A percentile compares a stretch with the other conserved stretches of the same genome.
Evolutionary conservation across 53 echinoderm and acorn worm species (phyloP).

Genomic region (Paracentrotus lividus): DNA sequence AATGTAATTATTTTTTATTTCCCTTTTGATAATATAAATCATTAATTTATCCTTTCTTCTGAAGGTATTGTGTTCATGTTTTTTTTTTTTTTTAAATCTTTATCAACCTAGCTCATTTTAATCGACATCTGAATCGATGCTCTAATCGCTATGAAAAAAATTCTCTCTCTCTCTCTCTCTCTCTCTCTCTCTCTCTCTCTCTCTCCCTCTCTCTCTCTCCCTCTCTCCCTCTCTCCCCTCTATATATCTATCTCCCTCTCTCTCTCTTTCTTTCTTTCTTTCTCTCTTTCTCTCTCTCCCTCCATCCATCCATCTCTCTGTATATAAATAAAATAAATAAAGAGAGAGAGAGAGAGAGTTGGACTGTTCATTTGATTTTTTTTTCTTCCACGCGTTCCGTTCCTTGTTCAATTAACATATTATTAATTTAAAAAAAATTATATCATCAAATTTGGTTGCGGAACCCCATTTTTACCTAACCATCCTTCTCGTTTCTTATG

Average conservation of each 20-base stretch:
- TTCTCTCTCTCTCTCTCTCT: not conserved
- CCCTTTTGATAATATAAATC: too few relatives aligned
- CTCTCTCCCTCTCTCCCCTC: not conserved
- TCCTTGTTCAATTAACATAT: not conserved
- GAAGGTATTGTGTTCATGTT: too few relatives aligned
- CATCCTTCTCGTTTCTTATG: not conserved
- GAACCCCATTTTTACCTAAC: not conserved
- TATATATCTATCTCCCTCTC: not conserved
- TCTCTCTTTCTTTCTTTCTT: not conserved
- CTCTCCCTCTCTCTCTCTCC: not conserved
- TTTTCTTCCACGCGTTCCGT: not conserved
- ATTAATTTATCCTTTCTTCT: too few relatives aligned
- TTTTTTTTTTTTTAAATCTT: too few relatives aligned
- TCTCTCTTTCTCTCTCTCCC: not conserved
- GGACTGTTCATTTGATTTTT: too few relatives aligned
- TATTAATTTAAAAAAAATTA: not conserved
- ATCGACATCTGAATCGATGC: too few relatives aligned
- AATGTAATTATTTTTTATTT: too few relatives aligned
- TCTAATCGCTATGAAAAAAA: too few relatives aligned
- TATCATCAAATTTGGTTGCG: not conserved
- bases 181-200: not conserved
- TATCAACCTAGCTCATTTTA: too few relatives aligned
- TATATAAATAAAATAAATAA: not conserved
- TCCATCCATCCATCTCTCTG: not conserved
- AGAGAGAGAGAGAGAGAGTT: too few relatives aligned